These are phyloP conservation scores for Cantharis flavilabris DNA, from an alignment of 2,888 invertebrate species.

Conservation along the genomic window DNA sequence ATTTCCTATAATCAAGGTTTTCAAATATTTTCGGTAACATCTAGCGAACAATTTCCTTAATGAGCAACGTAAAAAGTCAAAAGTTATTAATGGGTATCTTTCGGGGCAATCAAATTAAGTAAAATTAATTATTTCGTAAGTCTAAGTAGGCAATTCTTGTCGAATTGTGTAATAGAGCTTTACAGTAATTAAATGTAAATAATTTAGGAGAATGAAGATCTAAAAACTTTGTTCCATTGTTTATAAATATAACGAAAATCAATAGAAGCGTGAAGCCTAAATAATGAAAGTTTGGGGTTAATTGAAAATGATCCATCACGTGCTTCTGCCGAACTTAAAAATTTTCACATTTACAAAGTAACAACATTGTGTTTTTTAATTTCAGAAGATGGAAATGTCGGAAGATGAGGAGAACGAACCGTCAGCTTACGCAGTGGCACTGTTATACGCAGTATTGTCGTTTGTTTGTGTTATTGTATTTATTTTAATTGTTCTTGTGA, in stretches of 20 bases:
- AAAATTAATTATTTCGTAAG: not conserved
- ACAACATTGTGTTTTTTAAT: not conserved
- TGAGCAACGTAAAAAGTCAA: not conserved
- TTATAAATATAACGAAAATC: not conserved
- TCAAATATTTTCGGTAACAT: not conserved
- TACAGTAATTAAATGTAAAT: not conserved
- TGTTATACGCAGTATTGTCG: constrained; percentile 57
- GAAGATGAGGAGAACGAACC: constrained; percentile 34
- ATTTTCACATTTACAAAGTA: not conserved
- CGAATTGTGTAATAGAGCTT: not conserved
- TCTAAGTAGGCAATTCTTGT: not conserved
- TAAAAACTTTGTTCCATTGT: not conserved
- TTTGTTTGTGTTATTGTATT: constrained; percentile 57
- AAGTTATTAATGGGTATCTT: not conserved
- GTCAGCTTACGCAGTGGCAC: constrained; percentile 45
- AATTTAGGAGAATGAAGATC: not conserved
- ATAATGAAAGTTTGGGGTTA: not conserved
- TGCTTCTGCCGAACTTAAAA: not conserved
- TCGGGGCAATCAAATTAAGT: not conserved
- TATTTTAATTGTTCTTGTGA: constrained; percentile 58
- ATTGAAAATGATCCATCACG: not conserved
- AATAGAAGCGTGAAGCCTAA: not conserved
- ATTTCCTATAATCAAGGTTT: not conserved
- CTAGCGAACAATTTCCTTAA: not conserved
- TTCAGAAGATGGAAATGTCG: constrained; percentile 23